Evolutionary conservation across 2,113 vertebrate genomes (phyloP), one percentile per base, ranked within the genome.

Genomic region (Calyptomena viridis): DNA sequence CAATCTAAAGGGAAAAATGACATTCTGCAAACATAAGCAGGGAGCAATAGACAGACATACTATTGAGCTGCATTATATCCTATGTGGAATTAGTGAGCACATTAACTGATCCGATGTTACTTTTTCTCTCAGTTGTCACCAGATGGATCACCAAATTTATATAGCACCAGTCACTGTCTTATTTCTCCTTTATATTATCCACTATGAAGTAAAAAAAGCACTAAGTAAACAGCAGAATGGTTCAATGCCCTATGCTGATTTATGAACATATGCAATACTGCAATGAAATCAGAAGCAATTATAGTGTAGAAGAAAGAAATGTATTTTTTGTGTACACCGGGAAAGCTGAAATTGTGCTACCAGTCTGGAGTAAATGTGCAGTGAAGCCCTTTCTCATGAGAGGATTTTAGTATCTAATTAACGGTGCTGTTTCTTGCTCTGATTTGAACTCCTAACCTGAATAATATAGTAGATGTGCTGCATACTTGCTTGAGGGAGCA

Each of bases 111-210:
- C 55, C 49, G 35, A 49, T 52, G 24, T 37, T 88, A 28, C 18
- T 42, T 89, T 91, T 90, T 81, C 24, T 88, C 19, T 33, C n/a
- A 15, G 23, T 76, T 96, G 62, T 94, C 63, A 89, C 64, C 79
- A 76, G 59, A 80, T 71, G 56, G 62, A 80, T 84, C 53, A 24
- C 58, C 30, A 63, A 30, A 59, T 83, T 85, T 71, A 35, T 35
- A 35, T 7, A 75, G 53, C 35, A 77, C 35, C 24, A 80, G 52
- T 87, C 63, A 75, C 31, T 44, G 22, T 55, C 63, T 78, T 77
- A 49, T 39, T 73, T 90, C 52, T 81, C 12, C 49, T 80, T 93
- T 49, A 31, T 71, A 18, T 89, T 90, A 64, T 46, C 17, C 66
- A 47, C 5, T 24, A 11, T 44, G 63, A 93, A 80, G 50, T 89